Evolutionary conservation across 2,888 invertebrate genomes (phyloP), one percentile per base, ranked within the genome.

Genomic region (Chrysodeixis includens): DNA sequence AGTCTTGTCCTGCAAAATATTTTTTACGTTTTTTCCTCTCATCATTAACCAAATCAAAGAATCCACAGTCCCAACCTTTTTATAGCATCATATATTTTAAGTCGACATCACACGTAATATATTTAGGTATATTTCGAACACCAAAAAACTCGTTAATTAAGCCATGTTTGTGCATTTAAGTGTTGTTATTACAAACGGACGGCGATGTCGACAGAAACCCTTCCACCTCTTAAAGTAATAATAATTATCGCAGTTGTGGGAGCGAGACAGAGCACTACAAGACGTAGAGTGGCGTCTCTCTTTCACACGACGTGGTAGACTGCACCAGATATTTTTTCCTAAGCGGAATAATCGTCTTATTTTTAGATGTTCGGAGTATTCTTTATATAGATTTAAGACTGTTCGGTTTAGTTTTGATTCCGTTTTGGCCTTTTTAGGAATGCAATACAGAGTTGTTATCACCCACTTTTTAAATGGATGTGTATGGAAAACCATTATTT

Each of bases 141-240:
- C 62, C 64, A 74, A 62, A 68, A 60, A 63, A 65, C 67, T 68
- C 67, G 79, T 83, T 86, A 84, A 85, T 86, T 84, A 70, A 78
- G 66, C 74, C 62, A 67, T 79, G 74, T 74, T 71, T 71, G 67
- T 67, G 76, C 73, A 76, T 83, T 82, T 66, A 66, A 62, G 64
- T 35, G 51, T 60, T 69, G 69, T 70, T 76, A 69, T 71, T 70
- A 60, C 59, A 62, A 55, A 55, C 51, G 20, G 59, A 58, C 55
- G 56, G 7, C 35, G 16, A 58, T 53, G 56, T 5, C 35, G 16
- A 61, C 49, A 40, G 14, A 40, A 6, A 26, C 6, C 26, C 26
- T 26, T 4, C 26, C 26, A 26, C 26, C 26, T 26, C 26, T 26
- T 26, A 26, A 26, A 26, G 26, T n/a, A n/a, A n/a, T n/a, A n/a